phyloP scores from a whole-genome alignment of 2,113 vertebrate species.

The Caranx melampygus region DNA sequence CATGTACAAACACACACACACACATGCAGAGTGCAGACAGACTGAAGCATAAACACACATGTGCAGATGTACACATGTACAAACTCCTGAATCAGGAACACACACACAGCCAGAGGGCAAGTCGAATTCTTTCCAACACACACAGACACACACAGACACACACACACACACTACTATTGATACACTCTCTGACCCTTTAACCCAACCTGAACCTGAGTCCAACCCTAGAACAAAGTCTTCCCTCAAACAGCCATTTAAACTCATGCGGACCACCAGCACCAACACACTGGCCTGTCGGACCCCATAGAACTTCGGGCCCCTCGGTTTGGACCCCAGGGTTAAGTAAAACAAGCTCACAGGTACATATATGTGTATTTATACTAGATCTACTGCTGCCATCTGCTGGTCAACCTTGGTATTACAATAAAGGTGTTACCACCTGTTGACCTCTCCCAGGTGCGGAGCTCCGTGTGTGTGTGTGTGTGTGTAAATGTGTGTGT shows the following conservation, averaged over 20 bases:
- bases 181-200: too few species aligned
- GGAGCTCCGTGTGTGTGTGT: not conserved
- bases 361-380: slow-evolving; percentile 3
- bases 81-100: slow-evolving; percentile 55
- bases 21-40: slow-evolving; percentile 31
- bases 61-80: slow-evolving; percentile 63
- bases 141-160: slow-evolving; percentile 16
- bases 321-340: too few species aligned
- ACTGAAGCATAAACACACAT: slow-evolving; percentile 64
- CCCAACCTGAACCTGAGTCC: not conserved
- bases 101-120: slow-evolving; percentile 56
- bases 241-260: not conserved
- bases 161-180: not conserved
- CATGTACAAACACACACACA: slow-evolving; percentile 13
- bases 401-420: slow-evolving; percentile 48
- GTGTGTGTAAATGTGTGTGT: slow-evolving; percentile 1
- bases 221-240: not conserved
- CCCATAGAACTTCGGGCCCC: too few species aligned
- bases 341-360: slow-evolving; percentile 18
- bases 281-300: too few species aligned
- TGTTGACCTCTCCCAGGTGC: slow-evolving; percentile 7
- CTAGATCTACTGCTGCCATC: slow-evolving; percentile 50
- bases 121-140: slow-evolving; percentile 48
- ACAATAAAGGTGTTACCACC: slow-evolving; percentile 30
- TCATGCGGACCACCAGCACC: too few species aligned